These are phyloP conservation scores for Ashinkailepas kermadecensis DNA, from an alignment of 2,888 invertebrate genomes.

Conservation along the genomic window DNA sequence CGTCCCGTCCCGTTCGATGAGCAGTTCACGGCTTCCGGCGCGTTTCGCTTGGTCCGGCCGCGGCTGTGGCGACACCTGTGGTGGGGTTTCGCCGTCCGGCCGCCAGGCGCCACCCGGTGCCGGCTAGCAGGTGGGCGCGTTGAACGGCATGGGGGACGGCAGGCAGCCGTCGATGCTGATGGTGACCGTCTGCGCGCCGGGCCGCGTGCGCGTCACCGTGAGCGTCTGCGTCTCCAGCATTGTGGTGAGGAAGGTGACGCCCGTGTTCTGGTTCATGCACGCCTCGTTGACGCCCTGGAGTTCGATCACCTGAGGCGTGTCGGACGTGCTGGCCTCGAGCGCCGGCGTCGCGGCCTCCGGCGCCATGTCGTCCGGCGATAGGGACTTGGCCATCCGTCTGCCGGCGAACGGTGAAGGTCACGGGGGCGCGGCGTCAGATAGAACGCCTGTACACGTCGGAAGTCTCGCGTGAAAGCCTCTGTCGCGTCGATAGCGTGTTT, in stretches of 20 bases:
- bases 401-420: background rate
- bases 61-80: background rate
- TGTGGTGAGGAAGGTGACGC: conserved; percentile 16
- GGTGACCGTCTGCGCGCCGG: conserved; percentile 19
- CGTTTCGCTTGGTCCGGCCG: background rate
- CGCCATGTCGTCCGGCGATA: background rate
- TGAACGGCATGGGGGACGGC: conserved; percentile 20
- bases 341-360: too few relatives aligned
- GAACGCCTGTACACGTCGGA: too few relatives aligned
- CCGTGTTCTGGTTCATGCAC: conserved; percentile 6
- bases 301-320: background rate
- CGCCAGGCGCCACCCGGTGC: background rate
- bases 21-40: background rate
- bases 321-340: background rate
- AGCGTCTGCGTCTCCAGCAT: background rate
- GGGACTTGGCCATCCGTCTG: background rate
- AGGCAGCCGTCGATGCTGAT: conserved; percentile 19
- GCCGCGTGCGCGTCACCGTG: conserved; percentile 17
- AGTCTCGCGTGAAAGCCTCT: too few relatives aligned
- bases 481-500: too few relatives aligned
- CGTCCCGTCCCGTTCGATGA: background rate
- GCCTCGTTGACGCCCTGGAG: background rate
- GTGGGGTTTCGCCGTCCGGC: background rate
- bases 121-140: conserved; percentile 16
- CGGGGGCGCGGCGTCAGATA: too few relatives aligned